phyloP scores from a whole-genome alignment of 2,113 vertebrate species.

The Hystrix cristata region DNA sequence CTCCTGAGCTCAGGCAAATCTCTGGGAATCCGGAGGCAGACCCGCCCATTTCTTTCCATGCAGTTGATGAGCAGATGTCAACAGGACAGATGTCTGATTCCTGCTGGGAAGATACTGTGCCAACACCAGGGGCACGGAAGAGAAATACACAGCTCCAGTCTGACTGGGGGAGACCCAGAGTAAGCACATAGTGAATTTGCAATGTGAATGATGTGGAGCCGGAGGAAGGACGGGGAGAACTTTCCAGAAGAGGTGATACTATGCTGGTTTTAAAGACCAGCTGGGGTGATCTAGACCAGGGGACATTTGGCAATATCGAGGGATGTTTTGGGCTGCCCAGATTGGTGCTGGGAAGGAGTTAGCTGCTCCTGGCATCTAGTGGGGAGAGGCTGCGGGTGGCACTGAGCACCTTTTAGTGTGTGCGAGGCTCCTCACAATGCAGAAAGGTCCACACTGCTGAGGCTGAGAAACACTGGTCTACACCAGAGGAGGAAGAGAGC shows the following conservation, averaged over 20 bases:
- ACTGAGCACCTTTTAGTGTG: fast-evolving
- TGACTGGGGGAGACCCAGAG: neutral
- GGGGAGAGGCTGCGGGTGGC: neutral
- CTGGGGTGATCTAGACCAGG: neutral
- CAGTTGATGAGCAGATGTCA: neutral
- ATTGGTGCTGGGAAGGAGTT: neutral
- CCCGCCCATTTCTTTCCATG: neutral
- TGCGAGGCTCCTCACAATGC: neutral
- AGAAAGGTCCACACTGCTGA: fast-evolving
- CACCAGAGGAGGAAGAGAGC: too few relatives aligned
- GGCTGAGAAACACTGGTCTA: neutral
- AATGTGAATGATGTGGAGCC: neutral
- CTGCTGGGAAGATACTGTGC: neutral
- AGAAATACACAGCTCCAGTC: neutral
- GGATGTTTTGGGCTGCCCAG: neutral
- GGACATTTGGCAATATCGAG: neutral
- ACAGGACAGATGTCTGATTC: neutral
- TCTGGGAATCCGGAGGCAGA: neutral
- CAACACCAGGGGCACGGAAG: neutral
- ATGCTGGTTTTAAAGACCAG: neutral
- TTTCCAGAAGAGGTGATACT: neutral
- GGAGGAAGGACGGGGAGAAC: neutral
- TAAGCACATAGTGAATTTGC: neutral
- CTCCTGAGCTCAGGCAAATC: too few relatives aligned
- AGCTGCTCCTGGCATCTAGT: neutral